Evolutionary conservation across 2,797 vertebrate species (phyloP).

Genomic region (Rhincodon typus): DNA sequence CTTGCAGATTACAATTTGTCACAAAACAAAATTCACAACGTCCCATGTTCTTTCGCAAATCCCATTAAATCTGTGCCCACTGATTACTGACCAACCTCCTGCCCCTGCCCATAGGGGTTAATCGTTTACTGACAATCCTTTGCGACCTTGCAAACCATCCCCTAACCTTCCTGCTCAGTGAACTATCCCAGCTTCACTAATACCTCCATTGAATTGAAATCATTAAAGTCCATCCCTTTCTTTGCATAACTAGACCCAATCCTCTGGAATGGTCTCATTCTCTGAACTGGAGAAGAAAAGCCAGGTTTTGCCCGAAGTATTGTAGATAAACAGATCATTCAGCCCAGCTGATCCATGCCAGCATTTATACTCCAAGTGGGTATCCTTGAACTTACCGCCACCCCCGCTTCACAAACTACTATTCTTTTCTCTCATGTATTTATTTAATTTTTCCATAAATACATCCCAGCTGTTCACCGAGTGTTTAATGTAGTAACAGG

Average conservation of each 20-base stretch:
- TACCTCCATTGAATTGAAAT: background rate
- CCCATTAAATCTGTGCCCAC: too few relatives aligned
- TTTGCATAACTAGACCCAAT: background rate
- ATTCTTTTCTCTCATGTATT: background rate
- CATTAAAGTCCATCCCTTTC: background rate
- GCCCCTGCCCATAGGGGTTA: too few relatives aligned
- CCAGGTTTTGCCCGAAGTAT: too few relatives aligned
- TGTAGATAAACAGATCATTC: background rate
- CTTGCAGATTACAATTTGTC: background rate
- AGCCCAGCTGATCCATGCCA: background rate
- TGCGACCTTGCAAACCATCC: background rate
- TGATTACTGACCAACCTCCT: background rate
- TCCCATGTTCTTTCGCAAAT: background rate
- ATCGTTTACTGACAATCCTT: background rate
- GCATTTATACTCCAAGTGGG: background rate
- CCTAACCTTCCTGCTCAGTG: background rate
- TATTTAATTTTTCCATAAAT: background rate
- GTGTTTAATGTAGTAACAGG: too few relatives aligned
- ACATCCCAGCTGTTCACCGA: too few relatives aligned
- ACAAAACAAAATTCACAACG: background rate
- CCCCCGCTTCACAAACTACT: background rate
- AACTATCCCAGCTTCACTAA: background rate
- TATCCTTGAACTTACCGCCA: background rate
- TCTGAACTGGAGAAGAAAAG: too few relatives aligned
- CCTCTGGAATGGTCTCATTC: background rate